Evolutionary conservation across 92 coral and sea anemone species (phyloP).

Genomic region (Ricordea florida): DNA sequence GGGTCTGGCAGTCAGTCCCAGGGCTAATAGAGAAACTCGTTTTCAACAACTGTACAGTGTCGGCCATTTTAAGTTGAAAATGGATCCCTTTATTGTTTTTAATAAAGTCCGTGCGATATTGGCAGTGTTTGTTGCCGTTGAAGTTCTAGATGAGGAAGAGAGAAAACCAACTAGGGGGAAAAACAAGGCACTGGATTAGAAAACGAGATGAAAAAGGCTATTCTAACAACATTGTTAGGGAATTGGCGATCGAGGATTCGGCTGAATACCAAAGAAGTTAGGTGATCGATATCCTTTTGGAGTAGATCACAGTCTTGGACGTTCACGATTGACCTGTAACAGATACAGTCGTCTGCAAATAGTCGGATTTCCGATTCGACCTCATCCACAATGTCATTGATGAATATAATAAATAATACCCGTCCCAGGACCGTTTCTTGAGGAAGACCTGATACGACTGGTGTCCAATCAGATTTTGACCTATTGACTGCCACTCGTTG

Average conservation of each 20-base stretch:
- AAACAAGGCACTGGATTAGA: too few species aligned
- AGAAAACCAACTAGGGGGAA: too few species aligned
- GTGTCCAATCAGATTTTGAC: conserved; percentile 12
- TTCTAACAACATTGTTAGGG: too few species aligned
- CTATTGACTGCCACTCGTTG: conserved; percentile 27
- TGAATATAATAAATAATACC: conserved; percentile 8
- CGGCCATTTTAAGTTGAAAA: too few species aligned
- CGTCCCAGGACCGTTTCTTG: conserved; percentile 22
- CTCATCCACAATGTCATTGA: conserved; percentile 19
- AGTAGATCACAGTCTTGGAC: conserved; percentile 12
- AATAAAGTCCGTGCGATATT: too few species aligned
- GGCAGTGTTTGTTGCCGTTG: too few species aligned
- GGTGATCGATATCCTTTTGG: conserved; percentile 6
- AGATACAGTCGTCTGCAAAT: conserved; percentile 32
- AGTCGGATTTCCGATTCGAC: conserved; percentile 18
- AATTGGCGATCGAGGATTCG: conserved; percentile 6
- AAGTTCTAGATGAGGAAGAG: too few species aligned
- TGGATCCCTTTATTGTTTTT: too few species aligned
- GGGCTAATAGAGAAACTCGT: too few species aligned
- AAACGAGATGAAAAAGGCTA: too few species aligned
- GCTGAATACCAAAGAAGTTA: conserved; percentile 1
- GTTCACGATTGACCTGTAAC: background rate
- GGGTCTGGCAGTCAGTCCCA: too few species aligned
- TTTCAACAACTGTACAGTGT: too few species aligned
- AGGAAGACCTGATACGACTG: conserved; percentile 13